Evolutionary conservation across 53 echinoderm and acorn worm species (phyloP), one percentile per base, ranked within the genome.

Genomic region (Holothuria scabra): DNA sequence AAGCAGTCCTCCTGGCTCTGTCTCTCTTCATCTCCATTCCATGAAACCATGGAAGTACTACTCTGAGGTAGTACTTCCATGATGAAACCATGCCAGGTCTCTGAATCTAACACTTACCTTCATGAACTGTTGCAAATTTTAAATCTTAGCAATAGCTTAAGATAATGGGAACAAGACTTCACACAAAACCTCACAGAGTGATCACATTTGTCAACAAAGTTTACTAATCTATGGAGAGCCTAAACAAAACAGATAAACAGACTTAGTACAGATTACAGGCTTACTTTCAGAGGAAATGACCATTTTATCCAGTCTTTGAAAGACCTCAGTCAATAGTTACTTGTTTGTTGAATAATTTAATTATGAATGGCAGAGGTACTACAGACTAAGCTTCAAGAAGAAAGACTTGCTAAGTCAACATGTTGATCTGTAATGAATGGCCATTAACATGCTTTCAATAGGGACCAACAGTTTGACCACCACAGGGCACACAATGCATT

Each of bases 291-390:
- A 32, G 44, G 69, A 68, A 68, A 68, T 21, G 69, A 68, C 34
- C n/a, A 29, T 20, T 68, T 68, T 68, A 22, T 35, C 38, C 28
- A n/a, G 35, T 33, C 69, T 68, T 68, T 0, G 18, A 68, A 32
- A 41, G 69, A 35, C 21, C 38, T 35, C n/a, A n/a, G 38, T n/a
- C 69, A 68, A 68, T 33, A 68, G 69, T 35, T 22, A 3, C 34
- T 68, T 68, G 69, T 68, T 68, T 68, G 69, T n/a, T 19, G 69
- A 68, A 35, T 33, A 68, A 29, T 68, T 68, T 34, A 68, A 68
- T 68, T 68, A 68, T 68, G 34, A 68, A 68, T 31, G 69, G 69
- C 69, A 68, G 31, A 31, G 69, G 21, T 68, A 68, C 19, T 34
- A 32, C 41, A 21, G 69, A 52, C 52, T 52, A 14, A 52, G 18